Percentiles rank a stretch among this genome's conserved stretches.
Evolutionary conservation across 37 sponge, comb jelly and placozoan species (phyloP).

Genomic region (Halichondria panicea): DNA sequence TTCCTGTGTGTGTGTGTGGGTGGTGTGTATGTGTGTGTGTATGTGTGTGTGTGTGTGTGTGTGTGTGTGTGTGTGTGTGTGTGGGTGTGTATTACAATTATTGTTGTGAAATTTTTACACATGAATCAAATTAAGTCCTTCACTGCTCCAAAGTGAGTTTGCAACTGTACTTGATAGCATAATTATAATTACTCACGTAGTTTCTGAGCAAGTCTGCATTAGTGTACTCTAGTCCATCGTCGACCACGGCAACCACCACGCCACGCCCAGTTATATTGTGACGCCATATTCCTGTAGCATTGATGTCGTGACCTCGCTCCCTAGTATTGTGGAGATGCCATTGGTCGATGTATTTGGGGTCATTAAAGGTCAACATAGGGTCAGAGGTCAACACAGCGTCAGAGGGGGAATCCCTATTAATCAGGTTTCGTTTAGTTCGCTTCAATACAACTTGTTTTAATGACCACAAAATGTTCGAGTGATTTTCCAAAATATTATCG

Average conservation of each 20-base stretch:
- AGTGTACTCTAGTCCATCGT: conserved; percentile 63
- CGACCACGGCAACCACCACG: conserved; percentile 62
- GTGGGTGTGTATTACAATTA: too few relatives aligned
- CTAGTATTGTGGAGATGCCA: conserved; percentile 64
- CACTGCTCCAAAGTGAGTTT: background rate
- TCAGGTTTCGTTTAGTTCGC: conserved; percentile 17
- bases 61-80: conserved; percentile 13
- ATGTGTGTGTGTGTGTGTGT: conserved; percentile 4
- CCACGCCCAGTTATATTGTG: conserved; percentile 43
- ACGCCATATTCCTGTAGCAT: conserved; percentile 44
- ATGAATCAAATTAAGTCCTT: background rate
- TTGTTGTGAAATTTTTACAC: too few relatives aligned
- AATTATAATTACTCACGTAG: conserved; percentile 58
- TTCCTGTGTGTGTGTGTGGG: conserved; percentile 58
- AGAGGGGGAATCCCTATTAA: too few relatives aligned
- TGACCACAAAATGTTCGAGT: conserved; percentile 36
- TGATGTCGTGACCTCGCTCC: conserved; percentile 59
- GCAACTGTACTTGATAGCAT: background rate
- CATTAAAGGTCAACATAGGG: conserved; percentile 18
- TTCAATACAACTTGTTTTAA: conserved; percentile 6
- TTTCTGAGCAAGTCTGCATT: conserved; percentile 41
- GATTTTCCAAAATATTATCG: background rate
- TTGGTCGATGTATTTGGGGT: conserved; percentile 48
- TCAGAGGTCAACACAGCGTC: too few relatives aligned
- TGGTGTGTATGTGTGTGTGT: conserved; percentile 12